phyloP scores from a whole-genome alignment of 64 coral and sea anemone species.

The Pachyseris speciosa region DNA sequence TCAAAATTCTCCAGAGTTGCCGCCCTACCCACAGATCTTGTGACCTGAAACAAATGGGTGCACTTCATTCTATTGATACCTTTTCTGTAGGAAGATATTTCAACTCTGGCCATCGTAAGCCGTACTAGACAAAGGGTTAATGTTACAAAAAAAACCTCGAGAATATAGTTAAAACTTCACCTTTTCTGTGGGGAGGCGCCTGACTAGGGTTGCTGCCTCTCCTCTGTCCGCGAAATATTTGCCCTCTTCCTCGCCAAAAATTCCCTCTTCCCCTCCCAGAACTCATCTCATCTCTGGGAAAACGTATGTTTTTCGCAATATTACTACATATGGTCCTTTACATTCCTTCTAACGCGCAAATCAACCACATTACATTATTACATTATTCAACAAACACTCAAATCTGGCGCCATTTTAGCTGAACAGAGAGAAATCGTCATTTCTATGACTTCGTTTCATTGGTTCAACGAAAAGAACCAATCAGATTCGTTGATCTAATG shows the following conservation, averaged over 20 bases:
- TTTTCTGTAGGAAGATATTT: too few relatives aligned
- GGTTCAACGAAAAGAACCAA: neutral
- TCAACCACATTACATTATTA: too few relatives aligned
- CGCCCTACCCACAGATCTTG: too few relatives aligned
- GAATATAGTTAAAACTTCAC: too few relatives aligned
- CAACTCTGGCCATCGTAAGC: too few relatives aligned
- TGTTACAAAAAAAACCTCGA: too few relatives aligned
- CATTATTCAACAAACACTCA: neutral
- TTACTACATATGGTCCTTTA: neutral
- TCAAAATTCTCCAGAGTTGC: too few relatives aligned
- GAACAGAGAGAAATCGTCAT: neutral
- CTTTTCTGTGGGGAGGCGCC: too few relatives aligned
- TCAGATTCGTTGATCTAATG: neutral
- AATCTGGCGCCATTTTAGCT: constrained; percentile 28
- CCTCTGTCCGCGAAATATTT: constrained; percentile 4
- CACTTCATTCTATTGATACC: too few relatives aligned
- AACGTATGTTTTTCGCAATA: neutral
- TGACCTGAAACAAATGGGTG: too few relatives aligned
- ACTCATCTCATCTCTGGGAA: constrained; percentile 10
- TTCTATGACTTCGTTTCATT: neutral
- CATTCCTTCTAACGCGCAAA: neutral
- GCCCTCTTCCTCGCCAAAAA: constrained; percentile 36
- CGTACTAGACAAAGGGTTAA: too few relatives aligned
- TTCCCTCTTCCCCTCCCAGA: constrained; percentile 37
- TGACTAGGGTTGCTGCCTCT: neutral